Conservation (phyloP, 2,888 invertebrate genomes). For the Neria commutata region DNA sequence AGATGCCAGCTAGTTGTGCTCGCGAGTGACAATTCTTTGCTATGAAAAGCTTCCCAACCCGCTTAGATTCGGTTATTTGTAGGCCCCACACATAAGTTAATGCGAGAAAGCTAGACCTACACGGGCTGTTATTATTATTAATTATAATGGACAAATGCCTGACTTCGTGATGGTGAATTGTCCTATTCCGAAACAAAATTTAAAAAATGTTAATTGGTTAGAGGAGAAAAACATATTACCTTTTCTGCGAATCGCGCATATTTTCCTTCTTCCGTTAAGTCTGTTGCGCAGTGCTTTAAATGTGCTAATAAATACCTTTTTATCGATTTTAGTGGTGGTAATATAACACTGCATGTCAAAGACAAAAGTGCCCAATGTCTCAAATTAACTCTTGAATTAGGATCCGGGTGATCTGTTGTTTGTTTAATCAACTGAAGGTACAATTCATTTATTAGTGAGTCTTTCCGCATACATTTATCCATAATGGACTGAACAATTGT, state of each 20-base stretch:
- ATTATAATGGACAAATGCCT: too few species aligned
- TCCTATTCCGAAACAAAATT: too few species aligned
- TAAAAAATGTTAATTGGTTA: too few species aligned
- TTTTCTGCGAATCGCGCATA: slow-evolving; percentile 92
- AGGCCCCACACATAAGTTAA: too few species aligned
- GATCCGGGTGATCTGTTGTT: slow-evolving; percentile 91
- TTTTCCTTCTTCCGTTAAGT: slow-evolving; percentile 92
- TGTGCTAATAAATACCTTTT: slow-evolving; percentile 88
- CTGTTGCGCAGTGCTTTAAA: slow-evolving; percentile 84
- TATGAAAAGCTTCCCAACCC: too few species aligned
- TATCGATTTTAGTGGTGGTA: slow-evolving; percentile 85
- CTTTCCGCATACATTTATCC: slow-evolving; percentile 90
- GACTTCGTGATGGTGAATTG: too few species aligned
- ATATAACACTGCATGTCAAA: slow-evolving; percentile 78
- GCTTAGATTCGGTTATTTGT: too few species aligned
- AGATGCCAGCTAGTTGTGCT: too few species aligned
- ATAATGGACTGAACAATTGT: slow-evolving; percentile 87
- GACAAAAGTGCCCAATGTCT: slow-evolving; percentile 92
- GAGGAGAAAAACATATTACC: too few species aligned
- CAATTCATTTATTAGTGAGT: slow-evolving; percentile 84
- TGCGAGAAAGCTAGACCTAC: too few species aligned
- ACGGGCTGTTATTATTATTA: too few species aligned
- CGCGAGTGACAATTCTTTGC: too few species aligned
- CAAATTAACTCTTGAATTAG: slow-evolving; percentile 82
- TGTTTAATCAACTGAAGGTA: slow-evolving; percentile 92